Conservation (phyloP, 2,113 vertebrate species). For the Suricata suricatta region DNA sequence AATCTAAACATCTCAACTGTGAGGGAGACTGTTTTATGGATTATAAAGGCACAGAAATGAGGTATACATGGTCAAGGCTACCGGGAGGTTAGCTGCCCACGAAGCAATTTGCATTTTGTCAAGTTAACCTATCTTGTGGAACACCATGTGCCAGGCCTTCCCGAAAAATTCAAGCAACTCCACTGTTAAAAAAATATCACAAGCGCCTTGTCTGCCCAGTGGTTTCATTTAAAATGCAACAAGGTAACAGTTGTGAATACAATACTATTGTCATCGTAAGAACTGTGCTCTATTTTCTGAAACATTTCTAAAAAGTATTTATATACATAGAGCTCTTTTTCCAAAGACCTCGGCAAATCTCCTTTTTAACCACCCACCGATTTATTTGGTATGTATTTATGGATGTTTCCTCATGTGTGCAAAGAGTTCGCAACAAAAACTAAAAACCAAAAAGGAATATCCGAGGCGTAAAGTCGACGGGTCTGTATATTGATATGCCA, state of each 20-base stretch:
- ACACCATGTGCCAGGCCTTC: constrained; percentile 10
- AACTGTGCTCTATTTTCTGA: neutral
- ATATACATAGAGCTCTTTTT: neutral
- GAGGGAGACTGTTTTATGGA: neutral
- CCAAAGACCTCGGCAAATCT: constrained; percentile 2
- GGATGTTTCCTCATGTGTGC: neutral
- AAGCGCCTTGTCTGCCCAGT: neutral
- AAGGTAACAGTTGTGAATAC: neutral
- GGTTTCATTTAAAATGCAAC: neutral
- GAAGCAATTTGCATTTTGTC: neutral
- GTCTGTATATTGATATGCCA: neutral
- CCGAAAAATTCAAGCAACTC: neutral
- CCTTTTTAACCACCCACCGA: neutral
- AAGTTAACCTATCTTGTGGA: neutral
- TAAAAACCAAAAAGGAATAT: neutral
- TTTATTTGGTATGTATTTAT: neutral
- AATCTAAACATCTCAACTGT: neutral
- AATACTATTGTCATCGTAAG: neutral
- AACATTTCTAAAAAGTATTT: neutral
- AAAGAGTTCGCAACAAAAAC: neutral
- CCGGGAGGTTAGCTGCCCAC: neutral
- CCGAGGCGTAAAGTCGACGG: neutral
- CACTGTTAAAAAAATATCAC: neutral
- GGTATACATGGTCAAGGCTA: neutral
- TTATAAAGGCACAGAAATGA: neutral